Conservation (phyloP, 1,140 invertebrate genomes). For the Ceratina japonica region DNA sequence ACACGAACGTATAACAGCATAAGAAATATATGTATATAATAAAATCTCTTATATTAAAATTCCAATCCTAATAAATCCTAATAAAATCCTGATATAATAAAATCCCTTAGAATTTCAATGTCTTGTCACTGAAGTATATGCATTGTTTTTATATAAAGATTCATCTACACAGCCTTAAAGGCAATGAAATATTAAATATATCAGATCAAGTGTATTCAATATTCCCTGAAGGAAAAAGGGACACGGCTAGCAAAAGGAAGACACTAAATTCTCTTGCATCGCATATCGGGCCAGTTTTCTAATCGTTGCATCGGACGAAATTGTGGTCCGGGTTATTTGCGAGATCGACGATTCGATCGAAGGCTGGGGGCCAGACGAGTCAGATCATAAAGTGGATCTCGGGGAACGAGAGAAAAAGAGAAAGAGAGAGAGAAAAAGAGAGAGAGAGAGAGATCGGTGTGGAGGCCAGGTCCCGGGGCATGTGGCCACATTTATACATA, state of each 20-base stretch:
- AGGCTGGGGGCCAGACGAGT: slow-evolving; percentile 24
- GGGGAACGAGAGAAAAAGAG: too few relatives aligned
- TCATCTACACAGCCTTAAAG: too few relatives aligned
- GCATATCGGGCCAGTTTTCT: background rate
- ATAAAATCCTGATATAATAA: too few relatives aligned
- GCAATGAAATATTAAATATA: background rate
- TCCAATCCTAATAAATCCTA: too few relatives aligned
- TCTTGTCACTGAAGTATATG: too few relatives aligned
- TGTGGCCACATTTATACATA: slow-evolving; percentile 41
- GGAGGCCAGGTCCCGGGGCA: slow-evolving; percentile 8
- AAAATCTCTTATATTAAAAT: too few relatives aligned
- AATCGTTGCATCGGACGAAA: slow-evolving; percentile 42
- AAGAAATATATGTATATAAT: too few relatives aligned
- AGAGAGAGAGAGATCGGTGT: slow-evolving; percentile 4
- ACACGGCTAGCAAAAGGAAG: background rate
- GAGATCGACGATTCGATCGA: slow-evolving; percentile 46
- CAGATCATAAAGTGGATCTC: slow-evolving; percentile 52
- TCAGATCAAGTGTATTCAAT: background rate
- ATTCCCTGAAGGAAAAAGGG: background rate
- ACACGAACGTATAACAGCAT: too few relatives aligned
- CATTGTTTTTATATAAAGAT: too few relatives aligned
- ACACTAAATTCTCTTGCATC: background rate
- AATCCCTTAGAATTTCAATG: too few relatives aligned
- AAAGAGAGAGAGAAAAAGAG: too few relatives aligned
- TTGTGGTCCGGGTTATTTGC: slow-evolving; percentile 43